These are phyloP conservation scores for Amphimedon queenslandica DNA, from an alignment of 37 sponge, comb jelly and placozoan genomes.

Conservation along the genomic window DNA sequence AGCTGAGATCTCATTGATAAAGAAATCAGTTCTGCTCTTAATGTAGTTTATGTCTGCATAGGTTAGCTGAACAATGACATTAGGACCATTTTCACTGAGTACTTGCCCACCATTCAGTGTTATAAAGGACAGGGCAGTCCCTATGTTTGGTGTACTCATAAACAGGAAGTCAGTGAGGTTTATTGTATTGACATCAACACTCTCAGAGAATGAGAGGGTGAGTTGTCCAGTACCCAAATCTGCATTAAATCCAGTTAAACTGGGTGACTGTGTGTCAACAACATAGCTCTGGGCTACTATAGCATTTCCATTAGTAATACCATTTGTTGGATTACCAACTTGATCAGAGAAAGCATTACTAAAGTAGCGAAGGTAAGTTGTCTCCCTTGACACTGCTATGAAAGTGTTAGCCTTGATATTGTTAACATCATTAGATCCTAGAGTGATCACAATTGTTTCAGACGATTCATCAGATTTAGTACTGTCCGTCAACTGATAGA, in stretches of 20 bases:
- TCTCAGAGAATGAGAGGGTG: conserved; percentile 70
- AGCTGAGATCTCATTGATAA: conserved; percentile 72
- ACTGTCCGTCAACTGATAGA: conserved; percentile 41
- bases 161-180: conserved; percentile 45
- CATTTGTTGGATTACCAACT: conserved; percentile 34
- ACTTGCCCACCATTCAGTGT: conserved; percentile 65
- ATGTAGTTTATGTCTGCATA: conserved; percentile 72
- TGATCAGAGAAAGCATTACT: conserved; percentile 60
- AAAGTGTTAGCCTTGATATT: conserved; percentile 62
- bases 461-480: conserved; percentile 9
- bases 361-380: conserved; percentile 60
- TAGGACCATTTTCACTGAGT: conserved; percentile 25
- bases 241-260: conserved; percentile 40
- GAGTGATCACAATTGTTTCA: conserved; percentile 31
- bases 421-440: conserved; percentile 68
- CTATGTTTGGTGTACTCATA: conserved; percentile 77
- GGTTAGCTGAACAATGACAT: conserved; percentile 37
- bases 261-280: conserved; percentile 56
- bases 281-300: conserved; percentile 16
- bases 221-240: conserved; percentile 54
- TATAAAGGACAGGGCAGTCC: conserved; percentile 35
- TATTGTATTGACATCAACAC: conserved; percentile 63
- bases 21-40: conserved; percentile 68
- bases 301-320: conserved; percentile 62
- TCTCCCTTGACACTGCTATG: conserved; percentile 50